Conservation (phyloP, 2,797 vertebrate genomes). For the Halcyon leucocephala region DNA sequence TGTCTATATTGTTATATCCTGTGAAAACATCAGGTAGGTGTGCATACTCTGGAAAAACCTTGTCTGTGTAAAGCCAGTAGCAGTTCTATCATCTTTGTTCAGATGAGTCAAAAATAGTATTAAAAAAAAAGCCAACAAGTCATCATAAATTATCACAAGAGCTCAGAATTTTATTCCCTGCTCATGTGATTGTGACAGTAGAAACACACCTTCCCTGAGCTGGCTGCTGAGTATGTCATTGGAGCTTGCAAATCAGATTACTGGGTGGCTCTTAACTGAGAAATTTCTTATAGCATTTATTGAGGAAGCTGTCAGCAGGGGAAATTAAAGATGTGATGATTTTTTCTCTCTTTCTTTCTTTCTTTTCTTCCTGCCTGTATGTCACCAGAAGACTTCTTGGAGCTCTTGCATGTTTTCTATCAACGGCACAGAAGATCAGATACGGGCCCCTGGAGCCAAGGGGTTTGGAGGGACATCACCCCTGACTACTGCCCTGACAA, state of each 20-base stretch:
- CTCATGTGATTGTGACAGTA: slow-evolving; percentile 34
- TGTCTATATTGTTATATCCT: not conserved
- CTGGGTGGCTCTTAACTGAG: slow-evolving; percentile 17
- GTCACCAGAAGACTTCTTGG: not conserved
- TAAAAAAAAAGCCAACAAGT: slow-evolving; percentile 43
- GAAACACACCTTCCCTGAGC: slow-evolving; percentile 42
- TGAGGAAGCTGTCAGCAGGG: slow-evolving; percentile 39
- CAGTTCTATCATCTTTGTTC: not conserved
- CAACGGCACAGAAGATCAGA: not conserved
- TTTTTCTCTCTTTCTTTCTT: not conserved
- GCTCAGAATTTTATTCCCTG: slow-evolving; percentile 39
- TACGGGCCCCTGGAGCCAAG: not conserved
- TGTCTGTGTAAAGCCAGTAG: not conserved
- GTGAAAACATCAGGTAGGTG: not conserved
- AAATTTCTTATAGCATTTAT: slow-evolving; percentile 50
- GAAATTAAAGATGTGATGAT: not conserved
- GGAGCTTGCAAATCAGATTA: slow-evolving; percentile 41
- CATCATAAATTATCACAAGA: slow-evolving; percentile 29
- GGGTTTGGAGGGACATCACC: not conserved
- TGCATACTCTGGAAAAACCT: not conserved
- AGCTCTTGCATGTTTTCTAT: not conserved
- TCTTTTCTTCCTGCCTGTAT: not conserved
- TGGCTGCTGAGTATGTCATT: slow-evolving; percentile 49
- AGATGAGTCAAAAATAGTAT: slow-evolving; percentile 11
- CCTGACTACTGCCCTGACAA: not conserved